Conservation (phyloP, 2,113 vertebrate genomes). For the Megaleporinus macrocephalus region DNA sequence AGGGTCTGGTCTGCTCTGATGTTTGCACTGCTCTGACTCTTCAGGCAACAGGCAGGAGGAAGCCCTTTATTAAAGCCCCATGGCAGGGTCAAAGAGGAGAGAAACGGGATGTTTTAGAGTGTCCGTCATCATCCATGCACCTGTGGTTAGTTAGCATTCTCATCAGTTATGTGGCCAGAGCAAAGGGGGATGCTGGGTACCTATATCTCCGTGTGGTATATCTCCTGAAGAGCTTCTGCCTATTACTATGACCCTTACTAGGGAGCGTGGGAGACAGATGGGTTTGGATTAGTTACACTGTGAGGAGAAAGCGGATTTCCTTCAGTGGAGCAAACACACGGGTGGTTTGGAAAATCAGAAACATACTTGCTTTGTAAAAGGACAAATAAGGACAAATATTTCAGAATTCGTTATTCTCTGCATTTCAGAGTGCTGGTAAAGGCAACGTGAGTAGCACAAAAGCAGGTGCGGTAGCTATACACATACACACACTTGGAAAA, state of each 20-base stretch:
- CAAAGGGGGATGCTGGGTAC: conserved; percentile 89
- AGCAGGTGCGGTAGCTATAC: conserved; percentile 68
- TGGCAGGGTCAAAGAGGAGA: conserved; percentile 7
- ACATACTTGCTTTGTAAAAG: conserved; percentile 10
- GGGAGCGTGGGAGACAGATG: conserved; percentile 85
- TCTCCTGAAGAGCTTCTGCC: conserved; percentile 95
- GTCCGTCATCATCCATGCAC: conserved; percentile 82
- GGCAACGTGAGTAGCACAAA: conserved; percentile 16
- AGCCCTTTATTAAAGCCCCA: conserved; percentile 3
- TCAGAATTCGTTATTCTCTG: conserved; percentile 4
- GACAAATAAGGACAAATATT: conserved; percentile 34
- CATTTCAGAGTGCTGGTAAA: background rate
- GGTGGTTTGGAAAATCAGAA: conserved; percentile 31
- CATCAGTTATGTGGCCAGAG: conserved; percentile 79
- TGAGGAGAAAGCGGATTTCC: conserved; percentile 35
- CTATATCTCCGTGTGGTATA: conserved; percentile 91
- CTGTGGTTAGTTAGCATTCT: conserved; percentile 89
- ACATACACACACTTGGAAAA: conserved; percentile 37
- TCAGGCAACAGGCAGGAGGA: conserved; percentile 49
- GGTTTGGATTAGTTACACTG: conserved; percentile 54
- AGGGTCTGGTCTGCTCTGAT: background rate
- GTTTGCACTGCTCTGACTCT: conserved; percentile 12
- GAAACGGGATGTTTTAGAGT: conserved; percentile 49
- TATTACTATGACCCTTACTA: conserved; percentile 94
- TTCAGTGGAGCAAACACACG: conserved; percentile 35